Evolutionary conservation across 1,140 invertebrate genomes (phyloP), one percentile per base, ranked within the genome.

Genomic region (Portunus trituberculatus): DNA sequence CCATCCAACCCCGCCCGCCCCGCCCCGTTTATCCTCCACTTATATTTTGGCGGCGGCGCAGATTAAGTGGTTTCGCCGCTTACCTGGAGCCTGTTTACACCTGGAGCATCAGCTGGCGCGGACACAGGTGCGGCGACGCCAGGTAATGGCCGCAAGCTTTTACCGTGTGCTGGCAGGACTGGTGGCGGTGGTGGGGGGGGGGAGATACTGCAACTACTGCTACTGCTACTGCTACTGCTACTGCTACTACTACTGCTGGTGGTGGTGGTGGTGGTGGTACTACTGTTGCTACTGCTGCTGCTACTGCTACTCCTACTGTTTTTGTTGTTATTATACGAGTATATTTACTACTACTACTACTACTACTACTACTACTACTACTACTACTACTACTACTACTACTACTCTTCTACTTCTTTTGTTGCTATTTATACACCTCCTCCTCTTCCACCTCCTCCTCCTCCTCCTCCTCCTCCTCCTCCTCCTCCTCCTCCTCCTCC

Each of bases 311-410:
- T 39, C 1, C 39, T 39, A 39, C 39, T 39, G n/a, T n/a, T n/a
- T n/a, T n/a, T n/a, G n/a, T n/a, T n/a, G n/a, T n/a, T n/a, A n/a
- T n/a, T n/a, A n/a, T n/a, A n/a, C n/a, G n/a, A n/a, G n/a, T n/a
- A n/a, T n/a, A n/a, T n/a, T 52, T 52, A 59, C 52, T 59, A 59
- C 52, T 59, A 59, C 67, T 76, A 76, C 67, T 76, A 76, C 67
- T 76, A 76, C 67, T 76, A 76, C 67, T 76, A 76, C 67, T 76
- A 76, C 67, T 76, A 76, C 67, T 76, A 76, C 67, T 76, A 76
- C 67, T 76, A 76, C 67, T 76, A 76, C 67, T 76, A 76, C 67
- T 76, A 76, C 67, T 76, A 76, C 67, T 76, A 76, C 67, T 76
- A 76, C 67, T 76, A n/a, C 67, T n/a, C 12, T 59, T 59, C 28